Conservation (phyloP, 2,888 invertebrate species). For the Cremastinae sp. region DNA sequence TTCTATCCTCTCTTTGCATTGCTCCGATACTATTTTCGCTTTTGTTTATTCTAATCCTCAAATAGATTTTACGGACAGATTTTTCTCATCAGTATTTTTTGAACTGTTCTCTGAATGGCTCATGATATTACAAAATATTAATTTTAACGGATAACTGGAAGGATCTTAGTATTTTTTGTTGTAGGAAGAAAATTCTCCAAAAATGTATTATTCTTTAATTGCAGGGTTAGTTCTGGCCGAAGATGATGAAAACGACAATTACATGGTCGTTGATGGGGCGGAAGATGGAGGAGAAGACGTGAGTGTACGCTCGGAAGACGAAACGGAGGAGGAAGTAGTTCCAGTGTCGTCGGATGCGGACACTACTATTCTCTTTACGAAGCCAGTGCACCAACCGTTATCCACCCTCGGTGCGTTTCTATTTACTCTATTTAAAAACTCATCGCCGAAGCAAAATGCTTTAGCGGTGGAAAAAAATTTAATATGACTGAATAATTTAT, state of each 20-base stretch:
- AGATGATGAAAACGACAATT: constrained; percentile 82
- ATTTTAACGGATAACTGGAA: no score
- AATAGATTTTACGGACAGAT: no score
- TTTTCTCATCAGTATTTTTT: no score
- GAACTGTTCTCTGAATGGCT: no score
- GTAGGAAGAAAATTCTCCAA: not conserved
- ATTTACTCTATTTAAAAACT: no score
- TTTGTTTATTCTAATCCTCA: no score
- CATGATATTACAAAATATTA: no score
- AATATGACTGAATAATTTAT: constrained; percentile 29
- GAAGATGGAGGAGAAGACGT: constrained; percentile 84
- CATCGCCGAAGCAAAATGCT: not conserved
- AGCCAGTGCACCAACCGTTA: constrained; percentile 83
- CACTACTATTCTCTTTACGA: constrained; percentile 93
- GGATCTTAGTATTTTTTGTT: not conserved
- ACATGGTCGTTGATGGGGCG: constrained; percentile 82
- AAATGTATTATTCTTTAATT: constrained; percentile 28
- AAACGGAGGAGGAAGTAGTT: constrained; percentile 84
- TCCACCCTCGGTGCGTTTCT: constrained; percentile 73
- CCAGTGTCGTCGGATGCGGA: constrained; percentile 95
- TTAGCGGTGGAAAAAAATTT: constrained; percentile 3
- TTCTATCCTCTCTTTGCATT: no score
- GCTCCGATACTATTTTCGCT: no score
- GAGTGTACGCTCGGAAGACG: constrained; percentile 80
- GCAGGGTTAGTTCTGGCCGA: constrained; percentile 84